Conservation (phyloP, 2,797 vertebrate genomes). For the Lindbergichthys nudifrons region DNA sequence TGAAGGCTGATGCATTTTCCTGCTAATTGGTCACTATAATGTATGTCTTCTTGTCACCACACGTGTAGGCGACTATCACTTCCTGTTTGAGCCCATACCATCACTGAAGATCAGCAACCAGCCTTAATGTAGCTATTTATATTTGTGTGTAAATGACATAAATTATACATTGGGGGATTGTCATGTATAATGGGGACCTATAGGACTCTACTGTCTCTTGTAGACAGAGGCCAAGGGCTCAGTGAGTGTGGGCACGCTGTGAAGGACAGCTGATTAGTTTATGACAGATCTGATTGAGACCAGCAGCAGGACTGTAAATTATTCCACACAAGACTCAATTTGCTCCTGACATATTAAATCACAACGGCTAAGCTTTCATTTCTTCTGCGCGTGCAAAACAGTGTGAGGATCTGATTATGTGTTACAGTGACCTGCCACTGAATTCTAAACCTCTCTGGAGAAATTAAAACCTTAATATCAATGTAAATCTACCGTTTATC, state of each 20-base stretch:
- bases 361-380: constrained; percentile 63
- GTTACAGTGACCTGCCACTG: constrained; percentile 58
- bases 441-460: constrained; percentile 55
- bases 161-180: constrained; percentile 12
- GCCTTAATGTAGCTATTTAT: constrained; percentile 6
- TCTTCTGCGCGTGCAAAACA: constrained; percentile 41
- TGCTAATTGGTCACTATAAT: constrained; percentile 33
- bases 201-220: not conserved
- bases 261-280: constrained; percentile 51
- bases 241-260: constrained; percentile 17
- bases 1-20: constrained; percentile 35
- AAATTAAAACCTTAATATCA: constrained; percentile 55
- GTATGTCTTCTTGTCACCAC: constrained; percentile 24
- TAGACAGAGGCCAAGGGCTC: constrained; percentile 12
- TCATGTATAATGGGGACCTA: not conserved
- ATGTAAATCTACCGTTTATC: constrained; percentile 1
- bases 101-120: constrained; percentile 8
- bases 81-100: constrained; percentile 13
- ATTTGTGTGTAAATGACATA: not conserved
- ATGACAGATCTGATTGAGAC: constrained; percentile 68
- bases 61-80: not conserved
- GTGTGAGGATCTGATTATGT: constrained; percentile 75
- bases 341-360: constrained; percentile 80
- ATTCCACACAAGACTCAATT: constrained; percentile 76
- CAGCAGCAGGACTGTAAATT: constrained; percentile 68